phyloP scores from a whole-genome alignment of 2,797 vertebrate species.

The Masticophis lateralis region DNA sequence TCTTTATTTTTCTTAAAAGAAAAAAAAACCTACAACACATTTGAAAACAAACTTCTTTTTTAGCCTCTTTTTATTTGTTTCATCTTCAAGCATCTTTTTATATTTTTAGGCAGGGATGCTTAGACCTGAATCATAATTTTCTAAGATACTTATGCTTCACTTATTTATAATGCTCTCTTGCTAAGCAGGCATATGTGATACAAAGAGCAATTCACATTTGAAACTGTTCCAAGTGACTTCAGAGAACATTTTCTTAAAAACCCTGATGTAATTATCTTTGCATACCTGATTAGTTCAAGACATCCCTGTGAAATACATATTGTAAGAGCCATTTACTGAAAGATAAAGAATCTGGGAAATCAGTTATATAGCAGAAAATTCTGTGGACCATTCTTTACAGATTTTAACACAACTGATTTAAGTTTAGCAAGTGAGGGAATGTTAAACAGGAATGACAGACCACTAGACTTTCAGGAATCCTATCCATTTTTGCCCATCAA shows the following conservation, averaged over 20 bases:
- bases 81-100: background rate
- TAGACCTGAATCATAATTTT: background rate
- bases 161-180: background rate
- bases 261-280: background rate
- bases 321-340: background rate
- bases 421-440: background rate
- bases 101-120: background rate
- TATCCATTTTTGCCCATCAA: background rate
- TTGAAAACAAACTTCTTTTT: background rate
- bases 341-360: background rate
- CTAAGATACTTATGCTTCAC: background rate
- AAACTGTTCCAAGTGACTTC: background rate
- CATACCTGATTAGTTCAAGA: background rate
- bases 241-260: background rate
- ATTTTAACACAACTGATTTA: background rate
- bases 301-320: background rate
- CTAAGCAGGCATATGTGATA: background rate
- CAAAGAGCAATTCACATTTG: constrained; percentile 11
- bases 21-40: background rate
- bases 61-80: background rate
- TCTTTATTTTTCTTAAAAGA: background rate
- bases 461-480: background rate
- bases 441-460: background rate
- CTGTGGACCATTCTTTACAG: background rate
- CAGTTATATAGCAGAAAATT: background rate